Evolutionary conservation across 2,113 vertebrate species (phyloP), one percentile per base, ranked within the genome.

Genomic region (Bubalus kerabau): DNA sequence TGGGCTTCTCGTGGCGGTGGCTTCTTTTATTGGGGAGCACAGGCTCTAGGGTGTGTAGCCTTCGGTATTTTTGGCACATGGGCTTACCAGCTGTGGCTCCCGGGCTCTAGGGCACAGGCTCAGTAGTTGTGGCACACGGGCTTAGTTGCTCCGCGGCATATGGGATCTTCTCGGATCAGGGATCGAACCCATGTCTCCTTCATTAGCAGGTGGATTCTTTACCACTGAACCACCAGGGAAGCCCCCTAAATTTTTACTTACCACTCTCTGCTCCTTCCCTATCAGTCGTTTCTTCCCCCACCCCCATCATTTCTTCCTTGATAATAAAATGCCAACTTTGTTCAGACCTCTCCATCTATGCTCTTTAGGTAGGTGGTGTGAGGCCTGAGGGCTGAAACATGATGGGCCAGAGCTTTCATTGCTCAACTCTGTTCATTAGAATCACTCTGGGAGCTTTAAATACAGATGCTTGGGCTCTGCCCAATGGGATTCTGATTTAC

Each of bases 31-130:
- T 26, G 40, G 36, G 71, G 71, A 26, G 12, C 71, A 7, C 71
- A 43, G 71, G 40, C 40, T 43, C 12, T 43, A 13, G 40, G 71
- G 71, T 15, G 23, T 76, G 40, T 9, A 7, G 40, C 40, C 40
- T 26, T 6, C 0, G 1, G 71, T 40, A 3, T 12, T 40, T 24
- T 26, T 43, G 40, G 12, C 71, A 26, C 23, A 2, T 1, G 23
- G 40, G 23, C 67, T 76, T 43, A 7, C 36, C 14, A 26, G 40
- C 12, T 43, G 1, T 26, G 71, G 71, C 40, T 26, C 23, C 40
- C 2, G 3, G 23, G 40, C 23, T 43, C 71, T 4, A 15, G 71
- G 26, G 6, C 23, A 26, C 71, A 43, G 71, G 21, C 71, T 26
- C 71, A 40, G 36, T 14, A 76, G 21, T 43, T 24, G 3, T 24